These are phyloP conservation scores for Doryteuthis pealeii DNA, from an alignment of 1,140 invertebrate genomes.

Conservation along the genomic window DNA sequence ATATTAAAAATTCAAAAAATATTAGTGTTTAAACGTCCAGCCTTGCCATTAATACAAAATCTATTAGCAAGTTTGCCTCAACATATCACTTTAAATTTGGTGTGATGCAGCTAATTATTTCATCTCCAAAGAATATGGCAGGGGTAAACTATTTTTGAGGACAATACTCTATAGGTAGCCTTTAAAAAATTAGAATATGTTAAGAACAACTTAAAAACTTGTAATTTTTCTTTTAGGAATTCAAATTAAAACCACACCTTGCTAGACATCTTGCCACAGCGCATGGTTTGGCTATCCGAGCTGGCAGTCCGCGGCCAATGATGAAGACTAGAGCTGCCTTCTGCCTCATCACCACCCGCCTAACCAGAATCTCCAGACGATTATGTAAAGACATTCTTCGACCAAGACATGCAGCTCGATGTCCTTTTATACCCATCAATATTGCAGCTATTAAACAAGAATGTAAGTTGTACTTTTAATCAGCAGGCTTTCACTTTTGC, in stretches of 20 bases:
- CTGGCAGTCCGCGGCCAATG: slow-evolving; percentile 81
- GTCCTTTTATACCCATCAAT: slow-evolving; percentile 85
- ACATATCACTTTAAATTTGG: no score
- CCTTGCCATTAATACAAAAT: no score
- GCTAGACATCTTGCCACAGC: slow-evolving; percentile 88
- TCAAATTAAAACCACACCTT: slow-evolving; percentile 88
- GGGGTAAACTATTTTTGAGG: no score
- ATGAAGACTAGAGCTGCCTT: slow-evolving; percentile 97
- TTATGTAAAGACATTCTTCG: slow-evolving; percentile 81
- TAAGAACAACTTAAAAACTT: not conserved
- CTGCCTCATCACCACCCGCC: slow-evolving; percentile 83
- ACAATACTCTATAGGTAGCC: no score
- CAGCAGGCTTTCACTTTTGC: not conserved
- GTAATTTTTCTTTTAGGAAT: slow-evolving; percentile 67
- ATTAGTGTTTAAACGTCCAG: no score
- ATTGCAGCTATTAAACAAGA: slow-evolving; percentile 74
- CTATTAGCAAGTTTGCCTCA: no score
- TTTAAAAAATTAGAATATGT: no score
- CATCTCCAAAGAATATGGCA: no score
- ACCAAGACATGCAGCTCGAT: slow-evolving; percentile 81
- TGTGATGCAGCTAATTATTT: no score
- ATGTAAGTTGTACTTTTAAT: slow-evolving; percentile 48
- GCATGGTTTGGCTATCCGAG: slow-evolving; percentile 74
- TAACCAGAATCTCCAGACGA: slow-evolving; percentile 83
- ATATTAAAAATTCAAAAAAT: no score